Evolutionary conservation across 2,113 vertebrate species (phyloP).

Genomic region (Cheilinus undulatus): DNA sequence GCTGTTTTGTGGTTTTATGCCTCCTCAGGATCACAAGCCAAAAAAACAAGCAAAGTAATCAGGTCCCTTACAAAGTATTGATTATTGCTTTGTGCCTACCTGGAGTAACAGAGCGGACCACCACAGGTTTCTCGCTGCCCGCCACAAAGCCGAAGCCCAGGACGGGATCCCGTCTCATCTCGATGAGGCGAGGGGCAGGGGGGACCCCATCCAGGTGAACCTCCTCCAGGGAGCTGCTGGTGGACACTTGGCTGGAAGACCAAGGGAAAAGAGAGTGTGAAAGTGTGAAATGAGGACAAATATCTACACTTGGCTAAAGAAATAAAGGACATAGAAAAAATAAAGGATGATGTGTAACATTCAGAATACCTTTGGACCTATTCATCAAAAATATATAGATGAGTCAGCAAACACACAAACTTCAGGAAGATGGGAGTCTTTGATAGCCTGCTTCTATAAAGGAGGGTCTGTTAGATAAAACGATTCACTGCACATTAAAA

Average conservation of each 20-base stretch:
- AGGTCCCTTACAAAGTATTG: too few relatives aligned
- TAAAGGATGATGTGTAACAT: too few relatives aligned
- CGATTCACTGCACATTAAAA: conserved; percentile 31
- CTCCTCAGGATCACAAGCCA: too few relatives aligned
- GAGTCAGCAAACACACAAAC: conserved; percentile 35
- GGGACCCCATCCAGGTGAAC: conserved; percentile 91
- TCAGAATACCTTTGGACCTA: background rate
- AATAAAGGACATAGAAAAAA: too few relatives aligned
- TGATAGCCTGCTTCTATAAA: background rate
- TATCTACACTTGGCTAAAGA: too few relatives aligned
- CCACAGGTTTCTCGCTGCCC: conserved; percentile 97
- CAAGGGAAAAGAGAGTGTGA: background rate
- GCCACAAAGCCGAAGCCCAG: conserved; percentile 98
- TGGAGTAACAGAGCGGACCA: conserved; percentile 97
- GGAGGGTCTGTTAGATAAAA: background rate
- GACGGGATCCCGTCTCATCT: conserved; percentile 96
- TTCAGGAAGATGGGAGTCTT: background rate
- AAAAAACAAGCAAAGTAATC: too few relatives aligned
- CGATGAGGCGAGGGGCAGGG: conserved; percentile 91
- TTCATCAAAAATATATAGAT: too few relatives aligned
- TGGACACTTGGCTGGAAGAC: conserved; percentile 90
- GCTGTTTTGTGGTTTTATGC: too few relatives aligned
- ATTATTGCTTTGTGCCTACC: conserved; percentile 68
- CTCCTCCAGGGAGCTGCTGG: conserved; percentile 93
- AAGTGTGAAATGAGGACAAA: too few relatives aligned